phyloP scores from a whole-genome alignment of 2,113 vertebrate genomes.

The Cavia porcellus region DNA sequence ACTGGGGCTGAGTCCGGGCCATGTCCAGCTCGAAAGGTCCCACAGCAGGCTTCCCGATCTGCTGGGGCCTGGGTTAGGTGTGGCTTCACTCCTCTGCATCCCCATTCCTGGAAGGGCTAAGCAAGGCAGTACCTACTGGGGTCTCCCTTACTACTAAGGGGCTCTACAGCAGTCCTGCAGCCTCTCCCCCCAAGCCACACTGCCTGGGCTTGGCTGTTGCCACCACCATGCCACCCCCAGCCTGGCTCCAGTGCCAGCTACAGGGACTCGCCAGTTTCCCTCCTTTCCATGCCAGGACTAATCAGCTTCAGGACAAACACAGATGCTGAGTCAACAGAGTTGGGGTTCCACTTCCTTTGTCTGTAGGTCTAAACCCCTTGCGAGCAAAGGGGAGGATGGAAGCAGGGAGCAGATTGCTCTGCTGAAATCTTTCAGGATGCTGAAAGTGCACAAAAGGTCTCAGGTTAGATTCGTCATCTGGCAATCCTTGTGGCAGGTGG shows the following conservation, averaged over 20 bases:
- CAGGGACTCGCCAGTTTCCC: conserved; percentile 17
- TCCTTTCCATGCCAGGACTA: conserved; percentile 51
- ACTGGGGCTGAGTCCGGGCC: background rate
- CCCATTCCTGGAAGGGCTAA: background rate
- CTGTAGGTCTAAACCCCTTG: background rate
- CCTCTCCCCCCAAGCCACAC: background rate
- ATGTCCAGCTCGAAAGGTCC: background rate
- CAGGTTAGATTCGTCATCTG: background rate
- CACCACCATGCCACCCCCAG: background rate
- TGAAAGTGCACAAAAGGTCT: conserved; percentile 33
- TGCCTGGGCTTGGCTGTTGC: background rate
- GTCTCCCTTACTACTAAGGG: background rate
- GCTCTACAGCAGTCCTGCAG: background rate
- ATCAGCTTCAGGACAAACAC: conserved; percentile 40
- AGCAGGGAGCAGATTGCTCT: conserved; percentile 6
- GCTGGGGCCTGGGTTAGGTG: background rate
- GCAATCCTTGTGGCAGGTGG: background rate
- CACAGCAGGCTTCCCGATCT: background rate
- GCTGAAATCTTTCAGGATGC: background rate
- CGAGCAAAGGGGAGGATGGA: background rate
- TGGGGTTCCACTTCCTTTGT: conserved; percentile 45
- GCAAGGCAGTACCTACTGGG: background rate
- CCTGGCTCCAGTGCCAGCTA: background rate
- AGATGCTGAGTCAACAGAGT: conserved; percentile 72
- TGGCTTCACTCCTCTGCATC: background rate